phyloP scores from a whole-genome alignment of 2,888 invertebrate genomes.

The Melinopterus prodromus region DNA sequence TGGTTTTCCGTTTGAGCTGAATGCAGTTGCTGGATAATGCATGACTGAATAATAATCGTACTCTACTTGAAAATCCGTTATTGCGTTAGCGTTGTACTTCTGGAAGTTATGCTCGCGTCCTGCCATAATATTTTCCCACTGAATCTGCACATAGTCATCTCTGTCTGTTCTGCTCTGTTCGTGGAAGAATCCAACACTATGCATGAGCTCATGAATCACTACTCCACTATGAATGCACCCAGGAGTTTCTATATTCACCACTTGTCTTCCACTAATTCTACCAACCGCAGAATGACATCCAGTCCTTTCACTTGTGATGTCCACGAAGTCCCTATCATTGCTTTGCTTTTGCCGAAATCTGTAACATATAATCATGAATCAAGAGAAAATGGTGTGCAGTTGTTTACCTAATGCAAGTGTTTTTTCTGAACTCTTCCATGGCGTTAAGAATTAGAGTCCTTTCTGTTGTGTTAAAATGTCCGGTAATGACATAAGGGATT shows the following conservation, averaged over 20 bases:
- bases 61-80: conserved; percentile 71
- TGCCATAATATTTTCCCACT: conserved; percentile 72
- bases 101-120: conserved; percentile 57
- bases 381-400: background rate
- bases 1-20: conserved; percentile 74
- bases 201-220: conserved; percentile 81
- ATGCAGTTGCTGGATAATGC: conserved; percentile 83
- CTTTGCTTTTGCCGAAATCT: conserved; percentile 70
- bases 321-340: conserved; percentile 73
- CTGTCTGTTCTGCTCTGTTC: conserved; percentile 83
- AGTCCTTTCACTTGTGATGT: conserved; percentile 72
- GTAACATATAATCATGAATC: conserved; percentile 15
- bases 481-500: conserved; percentile 73
- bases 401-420: conserved; percentile 72
- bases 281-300: conserved; percentile 88
- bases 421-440: conserved; percentile 77
- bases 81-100: conserved; percentile 66
- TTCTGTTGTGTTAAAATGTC: conserved; percentile 61
- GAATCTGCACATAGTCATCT: conserved; percentile 72
- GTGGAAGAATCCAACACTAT: conserved; percentile 81
- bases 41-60: conserved; percentile 85
- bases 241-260: conserved; percentile 78
- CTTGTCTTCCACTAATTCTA: conserved; percentile 71
- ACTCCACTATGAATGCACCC: conserved; percentile 81
- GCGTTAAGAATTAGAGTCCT: conserved; percentile 71